Percentiles rank a stretch among this genome's conserved stretches.
phyloP scores from a whole-genome alignment of 2,797 vertebrate genomes.

The Dermochelys coriacea region DNA sequence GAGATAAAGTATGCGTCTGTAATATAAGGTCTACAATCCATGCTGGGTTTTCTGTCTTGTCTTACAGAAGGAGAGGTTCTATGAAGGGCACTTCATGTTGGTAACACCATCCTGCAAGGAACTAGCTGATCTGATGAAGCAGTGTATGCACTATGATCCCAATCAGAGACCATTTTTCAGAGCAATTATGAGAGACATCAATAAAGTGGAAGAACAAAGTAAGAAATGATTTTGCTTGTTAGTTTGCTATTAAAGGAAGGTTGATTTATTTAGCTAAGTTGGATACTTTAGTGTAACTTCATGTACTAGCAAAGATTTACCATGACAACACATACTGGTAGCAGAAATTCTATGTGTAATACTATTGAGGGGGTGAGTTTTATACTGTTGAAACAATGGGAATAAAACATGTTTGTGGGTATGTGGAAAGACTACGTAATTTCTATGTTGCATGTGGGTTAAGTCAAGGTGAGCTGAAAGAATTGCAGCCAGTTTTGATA shows the following conservation, averaged over 20 bases:
- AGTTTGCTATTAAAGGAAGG: fast-evolving
- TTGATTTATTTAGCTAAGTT: not conserved
- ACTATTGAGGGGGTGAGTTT: fast-evolving
- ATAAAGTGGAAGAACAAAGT: constrained; percentile 92
- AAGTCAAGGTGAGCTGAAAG: not conserved
- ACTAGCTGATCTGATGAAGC: constrained; percentile 94
- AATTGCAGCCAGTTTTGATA: not conserved
- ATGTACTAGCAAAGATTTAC: not conserved
- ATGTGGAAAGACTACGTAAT: not conserved
- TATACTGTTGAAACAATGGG: fast-evolving
- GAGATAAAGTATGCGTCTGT: fast-evolving
- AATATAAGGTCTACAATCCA: not conserved
- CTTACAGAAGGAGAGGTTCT: constrained; percentile 95
- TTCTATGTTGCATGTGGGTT: fast-evolving
- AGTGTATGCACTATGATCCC: constrained; percentile 98
- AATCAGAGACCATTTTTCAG: constrained; percentile 97
- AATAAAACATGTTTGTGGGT: fast-evolving
- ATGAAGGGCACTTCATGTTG: constrained; percentile 88
- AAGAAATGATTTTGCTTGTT: constrained; percentile 9
- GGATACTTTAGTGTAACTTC: not conserved
- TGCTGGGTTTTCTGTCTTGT: not conserved
- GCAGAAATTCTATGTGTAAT: not conserved
- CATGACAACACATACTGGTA: not conserved
- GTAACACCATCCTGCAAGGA: constrained; percentile 92
- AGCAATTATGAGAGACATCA: constrained; percentile 96